phyloP scores from a whole-genome alignment of 2,797 vertebrate species.

The Sebastes alutus region DNA sequence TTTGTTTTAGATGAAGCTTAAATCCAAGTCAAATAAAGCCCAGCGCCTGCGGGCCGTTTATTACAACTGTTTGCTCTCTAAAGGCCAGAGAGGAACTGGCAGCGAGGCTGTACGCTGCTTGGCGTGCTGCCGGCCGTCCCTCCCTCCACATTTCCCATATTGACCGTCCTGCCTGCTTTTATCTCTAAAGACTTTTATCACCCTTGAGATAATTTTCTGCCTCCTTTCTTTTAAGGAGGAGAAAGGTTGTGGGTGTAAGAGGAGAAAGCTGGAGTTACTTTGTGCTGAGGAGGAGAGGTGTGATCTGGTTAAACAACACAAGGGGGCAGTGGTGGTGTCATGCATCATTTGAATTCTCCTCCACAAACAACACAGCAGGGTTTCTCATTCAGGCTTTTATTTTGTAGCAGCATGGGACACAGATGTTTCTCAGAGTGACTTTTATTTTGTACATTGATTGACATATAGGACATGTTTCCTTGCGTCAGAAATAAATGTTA shows the following conservation, averaged over 20 bases:
- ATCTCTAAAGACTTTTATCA: constrained; percentile 59
- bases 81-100: constrained; percentile 61
- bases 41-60: constrained; percentile 69
- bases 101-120: constrained; percentile 53
- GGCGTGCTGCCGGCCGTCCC: constrained; percentile 72
- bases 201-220: constrained; percentile 2
- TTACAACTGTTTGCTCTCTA: constrained; percentile 88
- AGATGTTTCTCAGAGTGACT: neutral
- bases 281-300: neutral
- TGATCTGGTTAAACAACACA: constrained; percentile 51
- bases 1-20: constrained; percentile 65
- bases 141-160: constrained; percentile 86
- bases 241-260: neutral
- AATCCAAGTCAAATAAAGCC: constrained; percentile 75
- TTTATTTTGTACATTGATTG: neutral
- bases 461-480: neutral
- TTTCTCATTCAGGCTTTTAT: constrained; percentile 12
- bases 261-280: neutral
- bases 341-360: constrained; percentile 43
- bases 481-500: neutral
- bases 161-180: constrained; percentile 85
- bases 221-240: constrained; percentile 3
- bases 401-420: neutral
- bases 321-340: constrained; percentile 66
- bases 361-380: neutral